These are phyloP conservation scores for Miltochrista miniata DNA, from an alignment of 2,888 invertebrate genomes.

Conservation along the genomic window DNA sequence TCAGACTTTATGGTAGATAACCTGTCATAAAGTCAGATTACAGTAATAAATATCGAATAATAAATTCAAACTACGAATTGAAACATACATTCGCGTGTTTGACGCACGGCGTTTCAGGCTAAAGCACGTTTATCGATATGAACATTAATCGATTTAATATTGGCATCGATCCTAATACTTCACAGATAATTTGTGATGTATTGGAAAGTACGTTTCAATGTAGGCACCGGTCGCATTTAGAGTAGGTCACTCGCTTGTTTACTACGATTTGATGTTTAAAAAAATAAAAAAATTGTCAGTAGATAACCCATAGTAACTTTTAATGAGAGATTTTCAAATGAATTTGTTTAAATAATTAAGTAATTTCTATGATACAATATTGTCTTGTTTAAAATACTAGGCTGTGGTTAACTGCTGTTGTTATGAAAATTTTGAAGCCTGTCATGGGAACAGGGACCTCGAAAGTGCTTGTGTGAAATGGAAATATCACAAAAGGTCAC, in stretches of 20 bases:
- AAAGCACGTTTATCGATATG: conserved; percentile 19
- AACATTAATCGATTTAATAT: conserved; percentile 30
- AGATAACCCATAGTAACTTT: too few species aligned
- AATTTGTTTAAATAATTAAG: too few species aligned
- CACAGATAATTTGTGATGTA: conserved; percentile 19
- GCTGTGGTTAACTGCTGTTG: too few species aligned
- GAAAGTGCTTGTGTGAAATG: too few species aligned
- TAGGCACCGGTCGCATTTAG: conserved; percentile 5
- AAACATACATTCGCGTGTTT: conserved; percentile 1
- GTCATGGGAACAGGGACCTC: too few species aligned
- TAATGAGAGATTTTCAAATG: too few species aligned
- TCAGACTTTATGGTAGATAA: neutral
- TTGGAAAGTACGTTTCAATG: conserved; percentile 13
- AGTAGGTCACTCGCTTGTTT: conserved; percentile 8
- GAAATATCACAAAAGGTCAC: too few species aligned
- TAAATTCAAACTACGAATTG: conserved; percentile 3
- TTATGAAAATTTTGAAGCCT: too few species aligned
- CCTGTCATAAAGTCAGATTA: neutral
- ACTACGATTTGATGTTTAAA: neutral
- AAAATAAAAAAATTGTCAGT: too few species aligned
- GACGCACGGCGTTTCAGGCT: conserved; percentile 6
- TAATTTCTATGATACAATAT: too few species aligned
- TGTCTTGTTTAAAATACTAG: too few species aligned
- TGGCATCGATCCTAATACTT: conserved; percentile 35
- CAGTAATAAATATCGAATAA: neutral